Percentiles rank a stretch among this genome's conserved stretches.
Conservation (phyloP, 37 sponge, comb jelly and placozoan genomes). For the Bolinopsis microptera region DNA sequence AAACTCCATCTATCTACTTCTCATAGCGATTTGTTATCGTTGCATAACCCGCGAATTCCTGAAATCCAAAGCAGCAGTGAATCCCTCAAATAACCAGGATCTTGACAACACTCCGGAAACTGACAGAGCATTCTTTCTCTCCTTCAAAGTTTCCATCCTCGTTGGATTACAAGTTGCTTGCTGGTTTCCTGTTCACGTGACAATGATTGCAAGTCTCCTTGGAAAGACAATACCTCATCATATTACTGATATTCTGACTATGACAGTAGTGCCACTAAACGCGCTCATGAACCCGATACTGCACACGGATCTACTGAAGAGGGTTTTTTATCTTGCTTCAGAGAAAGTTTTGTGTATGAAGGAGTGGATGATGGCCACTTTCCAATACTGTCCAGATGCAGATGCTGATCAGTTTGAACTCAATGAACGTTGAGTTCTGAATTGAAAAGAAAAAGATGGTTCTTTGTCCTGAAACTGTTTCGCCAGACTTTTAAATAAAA, state of each 20-base stretch:
- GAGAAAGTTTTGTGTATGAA: too few relatives aligned
- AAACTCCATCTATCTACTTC: background rate
- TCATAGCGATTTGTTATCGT: background rate
- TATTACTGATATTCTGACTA: background rate
- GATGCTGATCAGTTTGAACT: too few relatives aligned
- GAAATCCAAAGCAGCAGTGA: background rate
- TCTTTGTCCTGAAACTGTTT: too few relatives aligned
- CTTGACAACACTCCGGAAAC: background rate
- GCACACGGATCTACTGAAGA: background rate
- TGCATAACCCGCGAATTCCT: background rate
- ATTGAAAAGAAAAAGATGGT: too few relatives aligned
- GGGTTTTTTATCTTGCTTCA: too few relatives aligned
- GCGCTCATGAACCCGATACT: background rate
- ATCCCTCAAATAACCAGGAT: background rate
- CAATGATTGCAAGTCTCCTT: background rate
- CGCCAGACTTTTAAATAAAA: too few relatives aligned
- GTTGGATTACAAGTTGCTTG: background rate
- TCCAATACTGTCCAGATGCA: too few relatives aligned
- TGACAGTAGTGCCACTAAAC: background rate
- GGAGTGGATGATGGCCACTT: too few relatives aligned
- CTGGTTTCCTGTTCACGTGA: background rate
- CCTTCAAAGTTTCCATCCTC: background rate
- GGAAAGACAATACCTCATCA: background rate
- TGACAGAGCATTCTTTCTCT: background rate
- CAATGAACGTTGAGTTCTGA: too few relatives aligned